Conservation (phyloP, 2,888 invertebrate species). For the Allophyes oxyacanthae region DNA sequence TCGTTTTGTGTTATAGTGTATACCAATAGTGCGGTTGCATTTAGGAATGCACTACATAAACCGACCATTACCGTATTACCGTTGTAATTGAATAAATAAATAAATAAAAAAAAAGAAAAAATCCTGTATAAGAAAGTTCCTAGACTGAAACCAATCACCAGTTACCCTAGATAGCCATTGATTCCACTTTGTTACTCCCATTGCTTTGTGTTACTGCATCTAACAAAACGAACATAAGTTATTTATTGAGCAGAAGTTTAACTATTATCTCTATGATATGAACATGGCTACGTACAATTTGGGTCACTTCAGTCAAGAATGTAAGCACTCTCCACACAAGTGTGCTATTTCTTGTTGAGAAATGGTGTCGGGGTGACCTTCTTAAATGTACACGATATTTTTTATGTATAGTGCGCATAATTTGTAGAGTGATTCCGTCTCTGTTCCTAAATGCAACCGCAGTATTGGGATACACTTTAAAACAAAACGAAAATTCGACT, state of each 20-base stretch:
- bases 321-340: conserved; percentile 18
- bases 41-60: too few relatives aligned
- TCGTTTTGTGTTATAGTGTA: too few relatives aligned
- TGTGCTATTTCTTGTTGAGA: conserved; percentile 2
- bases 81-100: too few relatives aligned
- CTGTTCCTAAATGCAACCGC: too few relatives aligned
- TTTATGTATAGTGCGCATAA: too few relatives aligned
- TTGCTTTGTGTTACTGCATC: conserved; percentile 23
- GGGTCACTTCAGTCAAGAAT: conserved; percentile 21
- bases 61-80: too few relatives aligned
- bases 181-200: conserved; percentile 23
- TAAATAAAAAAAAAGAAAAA: too few relatives aligned
- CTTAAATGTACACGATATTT: conserved; percentile 6
- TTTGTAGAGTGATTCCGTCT: too few relatives aligned
- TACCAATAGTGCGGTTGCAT: too few relatives aligned
- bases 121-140: conserved; percentile 12
- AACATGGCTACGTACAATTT: conserved; percentile 11
- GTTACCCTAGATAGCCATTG: neutral
- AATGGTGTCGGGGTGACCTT: conserved; percentile 2
- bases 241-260: conserved; percentile 19
- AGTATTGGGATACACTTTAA: too few relatives aligned
- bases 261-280: conserved; percentile 3
- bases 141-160: neutral
- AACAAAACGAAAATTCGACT: too few relatives aligned
- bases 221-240: conserved; percentile 13